Conservation (phyloP, 2,797 vertebrate genomes). For the Mus minutoides region DNA sequence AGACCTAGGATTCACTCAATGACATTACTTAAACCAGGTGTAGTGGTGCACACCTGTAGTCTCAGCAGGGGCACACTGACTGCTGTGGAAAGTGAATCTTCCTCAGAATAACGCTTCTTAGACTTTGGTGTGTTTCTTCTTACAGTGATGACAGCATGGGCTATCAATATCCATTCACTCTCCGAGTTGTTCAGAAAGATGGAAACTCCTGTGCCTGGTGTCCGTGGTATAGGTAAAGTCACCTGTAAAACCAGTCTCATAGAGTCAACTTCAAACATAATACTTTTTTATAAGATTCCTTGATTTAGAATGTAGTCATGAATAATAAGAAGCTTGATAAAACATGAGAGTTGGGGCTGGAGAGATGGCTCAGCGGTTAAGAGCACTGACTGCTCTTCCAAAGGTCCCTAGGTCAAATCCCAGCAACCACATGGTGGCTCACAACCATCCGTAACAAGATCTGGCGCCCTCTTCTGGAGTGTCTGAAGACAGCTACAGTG, state of each 20-base stretch:
- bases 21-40: not conserved
- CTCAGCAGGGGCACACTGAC: not conserved
- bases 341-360: conserved; percentile 71
- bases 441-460: too few relatives aligned
- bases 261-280: conserved; percentile 72
- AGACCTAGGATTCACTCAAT: not conserved
- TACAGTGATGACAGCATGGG: conserved; percentile 98
- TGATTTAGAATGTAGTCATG: conserved; percentile 63
- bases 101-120: conserved; percentile 37
- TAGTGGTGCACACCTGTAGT: not conserved
- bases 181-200: conserved; percentile 97
- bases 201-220: conserved; percentile 98
- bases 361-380: too few relatives aligned
- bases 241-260: conserved; percentile 60
- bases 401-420: too few relatives aligned
- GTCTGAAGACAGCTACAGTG: too few relatives aligned
- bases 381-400: too few relatives aligned
- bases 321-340: conserved; percentile 71
- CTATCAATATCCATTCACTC: conserved; percentile 98
- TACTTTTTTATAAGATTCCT: conserved; percentile 55
- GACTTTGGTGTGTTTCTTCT: conserved; percentile 69
- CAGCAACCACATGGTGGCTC: too few relatives aligned
- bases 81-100: not conserved
- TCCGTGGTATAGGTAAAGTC: conserved; percentile 97
- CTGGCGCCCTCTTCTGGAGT: too few relatives aligned